Conservation (phyloP, 2,113 vertebrate species). For the Eudyptes chrysolophus region DNA sequence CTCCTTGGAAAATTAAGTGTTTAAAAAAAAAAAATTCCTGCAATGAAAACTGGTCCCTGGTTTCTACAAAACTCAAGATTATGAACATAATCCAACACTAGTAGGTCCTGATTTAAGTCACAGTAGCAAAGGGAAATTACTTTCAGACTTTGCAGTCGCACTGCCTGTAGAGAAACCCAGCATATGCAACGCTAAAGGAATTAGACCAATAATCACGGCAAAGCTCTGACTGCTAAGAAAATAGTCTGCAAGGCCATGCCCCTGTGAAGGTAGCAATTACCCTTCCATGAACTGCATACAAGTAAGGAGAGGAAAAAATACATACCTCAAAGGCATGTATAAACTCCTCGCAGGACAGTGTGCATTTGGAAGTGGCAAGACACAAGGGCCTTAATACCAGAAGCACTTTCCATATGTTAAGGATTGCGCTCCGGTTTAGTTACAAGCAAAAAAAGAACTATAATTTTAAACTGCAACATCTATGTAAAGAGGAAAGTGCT, state of each 20-base stretch:
- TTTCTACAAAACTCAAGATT: neutral
- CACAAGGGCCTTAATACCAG: neutral
- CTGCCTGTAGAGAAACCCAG: neutral
- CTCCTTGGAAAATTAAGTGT: neutral
- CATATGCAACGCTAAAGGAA: neutral
- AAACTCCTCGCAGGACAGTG: neutral
- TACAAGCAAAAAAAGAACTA: neutral
- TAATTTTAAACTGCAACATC: neutral
- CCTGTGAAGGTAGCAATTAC: too few species aligned
- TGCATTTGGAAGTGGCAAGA: neutral
- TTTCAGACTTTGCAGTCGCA: fast-evolving
- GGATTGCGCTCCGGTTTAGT: neutral
- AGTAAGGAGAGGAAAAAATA: neutral
- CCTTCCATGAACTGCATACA: neutral
- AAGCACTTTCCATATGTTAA: neutral
- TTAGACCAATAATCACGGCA: fast-evolving
- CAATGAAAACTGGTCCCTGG: neutral
- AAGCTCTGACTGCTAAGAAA: neutral
- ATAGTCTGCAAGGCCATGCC: neutral
- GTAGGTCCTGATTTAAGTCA: neutral
- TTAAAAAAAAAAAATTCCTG: neutral
- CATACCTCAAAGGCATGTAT: neutral
- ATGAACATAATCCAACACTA: neutral
- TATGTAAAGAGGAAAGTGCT: neutral
- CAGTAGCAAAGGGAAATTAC: neutral